phyloP scores from a whole-genome alignment of 2,888 invertebrate species.

The Oscheius onirici region DNA sequence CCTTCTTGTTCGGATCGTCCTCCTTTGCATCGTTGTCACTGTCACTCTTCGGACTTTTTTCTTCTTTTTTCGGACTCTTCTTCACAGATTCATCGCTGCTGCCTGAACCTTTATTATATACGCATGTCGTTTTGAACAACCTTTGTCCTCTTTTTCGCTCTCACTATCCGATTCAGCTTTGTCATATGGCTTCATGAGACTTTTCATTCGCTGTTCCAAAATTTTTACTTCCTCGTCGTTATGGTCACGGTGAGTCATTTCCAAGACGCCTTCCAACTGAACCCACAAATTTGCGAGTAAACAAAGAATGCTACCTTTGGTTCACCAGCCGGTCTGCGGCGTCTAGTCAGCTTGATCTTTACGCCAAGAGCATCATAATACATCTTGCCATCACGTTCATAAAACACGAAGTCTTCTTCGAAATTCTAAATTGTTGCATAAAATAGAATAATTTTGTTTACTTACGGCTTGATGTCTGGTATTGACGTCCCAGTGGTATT shows the following conservation, averaged over 20 bases:
- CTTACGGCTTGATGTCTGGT: conserved; percentile 75
- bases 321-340: conserved; percentile 38
- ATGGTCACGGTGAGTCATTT: background rate
- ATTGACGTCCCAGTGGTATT: conserved; percentile 99
- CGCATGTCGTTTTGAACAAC: background rate
- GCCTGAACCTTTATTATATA: too few relatives aligned
- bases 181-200: conserved; percentile 7
- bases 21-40: background rate
- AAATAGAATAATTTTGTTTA: background rate
- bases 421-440: background rate
- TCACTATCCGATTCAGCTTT: conserved; percentile 18
- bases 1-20: background rate
- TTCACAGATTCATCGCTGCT: too few relatives aligned
- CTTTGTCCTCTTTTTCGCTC: background rate
- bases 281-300: background rate
- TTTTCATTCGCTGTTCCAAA: background rate
- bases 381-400: conserved; percentile 49
- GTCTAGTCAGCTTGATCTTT: conserved; percentile 72
- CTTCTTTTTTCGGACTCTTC: too few relatives aligned
- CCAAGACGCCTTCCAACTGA: conserved; percentile 2
- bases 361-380: conserved; percentile 75
- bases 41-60: too few relatives aligned
- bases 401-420: conserved; percentile 17
- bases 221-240: conserved; percentile 2
- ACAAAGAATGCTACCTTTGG: background rate